phyloP scores from a whole-genome alignment of 1,140 invertebrate species.

The Aricia agestis region DNA sequence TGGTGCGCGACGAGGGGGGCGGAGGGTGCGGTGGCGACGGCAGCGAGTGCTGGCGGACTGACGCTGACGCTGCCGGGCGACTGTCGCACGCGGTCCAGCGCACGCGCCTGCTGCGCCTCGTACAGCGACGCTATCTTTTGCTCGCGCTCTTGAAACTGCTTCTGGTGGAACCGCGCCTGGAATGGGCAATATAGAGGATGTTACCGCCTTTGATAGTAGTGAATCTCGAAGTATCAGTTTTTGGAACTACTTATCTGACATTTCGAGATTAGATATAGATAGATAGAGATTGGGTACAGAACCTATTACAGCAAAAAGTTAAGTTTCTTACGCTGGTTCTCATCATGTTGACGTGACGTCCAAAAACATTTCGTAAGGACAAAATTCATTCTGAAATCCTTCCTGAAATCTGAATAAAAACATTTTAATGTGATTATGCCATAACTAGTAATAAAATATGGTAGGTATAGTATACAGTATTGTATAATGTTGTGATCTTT shows the following conservation, averaged over 20 bases:
- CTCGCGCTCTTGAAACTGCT: conserved; percentile 84
- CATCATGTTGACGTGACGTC: too few species aligned
- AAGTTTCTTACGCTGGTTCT: too few species aligned
- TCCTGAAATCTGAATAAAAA: too few species aligned
- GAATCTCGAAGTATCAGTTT: neutral
- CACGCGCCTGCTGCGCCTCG: conserved; percentile 82
- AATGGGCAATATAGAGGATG: conserved; percentile 6
- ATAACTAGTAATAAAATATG: too few species aligned
- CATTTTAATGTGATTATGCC: too few species aligned
- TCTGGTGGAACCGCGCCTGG: conserved; percentile 85
- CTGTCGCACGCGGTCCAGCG: conserved; percentile 80
- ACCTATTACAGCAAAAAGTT: too few species aligned
- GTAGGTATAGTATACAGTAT: too few species aligned
- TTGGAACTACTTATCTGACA: too few species aligned
- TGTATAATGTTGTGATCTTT: neutral
- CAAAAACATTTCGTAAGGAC: too few species aligned
- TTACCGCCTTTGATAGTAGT: neutral
- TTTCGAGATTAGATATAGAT: too few species aligned
- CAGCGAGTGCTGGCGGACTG: conserved; percentile 33
- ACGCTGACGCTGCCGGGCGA: conserved; percentile 72
- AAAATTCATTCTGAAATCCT: too few species aligned
- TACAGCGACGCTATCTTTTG: conserved; percentile 83
- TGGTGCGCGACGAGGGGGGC: conserved; percentile 36
- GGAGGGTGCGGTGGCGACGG: conserved; percentile 13
- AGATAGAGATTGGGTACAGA: too few species aligned